A percentile compares a stretch with the other conserved stretches of the same genome.
Evolutionary conservation across 1,140 invertebrate species (phyloP).

Genomic region (Lerema accius): DNA sequence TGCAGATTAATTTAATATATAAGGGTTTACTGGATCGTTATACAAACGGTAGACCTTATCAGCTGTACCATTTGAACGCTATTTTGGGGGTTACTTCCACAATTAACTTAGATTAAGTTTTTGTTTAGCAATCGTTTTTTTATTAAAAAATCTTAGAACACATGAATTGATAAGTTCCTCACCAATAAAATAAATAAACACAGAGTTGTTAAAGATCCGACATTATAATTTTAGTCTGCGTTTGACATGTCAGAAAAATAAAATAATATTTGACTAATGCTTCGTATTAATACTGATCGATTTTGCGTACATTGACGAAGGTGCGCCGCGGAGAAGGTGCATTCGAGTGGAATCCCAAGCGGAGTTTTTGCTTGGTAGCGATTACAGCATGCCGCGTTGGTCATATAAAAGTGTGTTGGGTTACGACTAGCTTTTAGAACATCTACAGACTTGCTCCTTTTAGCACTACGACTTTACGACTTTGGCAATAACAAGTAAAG

Average conservation of each 20-base stretch:
- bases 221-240: too few relatives aligned
- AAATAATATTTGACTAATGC: not conserved
- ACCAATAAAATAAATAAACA: too few relatives aligned
- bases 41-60: too few relatives aligned
- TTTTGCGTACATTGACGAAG: conserved; percentile 53
- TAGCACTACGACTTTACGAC: too few relatives aligned
- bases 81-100: too few relatives aligned
- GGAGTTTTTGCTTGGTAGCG: conserved; percentile 65
- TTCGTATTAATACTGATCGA: conserved; percentile 31
- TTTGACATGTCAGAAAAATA: not conserved
- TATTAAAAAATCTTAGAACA: too few relatives aligned
- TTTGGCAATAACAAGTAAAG: too few relatives aligned
- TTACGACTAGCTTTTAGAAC: conserved; percentile 48
- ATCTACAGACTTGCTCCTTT: conserved; percentile 23
- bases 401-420: conserved; percentile 51
- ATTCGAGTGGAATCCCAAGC: conserved; percentile 54
- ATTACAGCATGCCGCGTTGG: conserved; percentile 57
- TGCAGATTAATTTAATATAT: conserved; percentile 28
- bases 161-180: too few relatives aligned
- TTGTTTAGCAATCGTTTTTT: too few relatives aligned
- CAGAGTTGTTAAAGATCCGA: too few relatives aligned
- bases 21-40: conserved; percentile 15
- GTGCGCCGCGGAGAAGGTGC: conserved; percentile 32
- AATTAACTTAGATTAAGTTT: too few relatives aligned
- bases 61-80: too few relatives aligned